Percentiles rank a stretch among this genome's conserved stretches.
These are phyloP conservation scores for Heliconius charithonia DNA, from an alignment of 2,888 invertebrate genomes.

Conservation along the genomic window DNA sequence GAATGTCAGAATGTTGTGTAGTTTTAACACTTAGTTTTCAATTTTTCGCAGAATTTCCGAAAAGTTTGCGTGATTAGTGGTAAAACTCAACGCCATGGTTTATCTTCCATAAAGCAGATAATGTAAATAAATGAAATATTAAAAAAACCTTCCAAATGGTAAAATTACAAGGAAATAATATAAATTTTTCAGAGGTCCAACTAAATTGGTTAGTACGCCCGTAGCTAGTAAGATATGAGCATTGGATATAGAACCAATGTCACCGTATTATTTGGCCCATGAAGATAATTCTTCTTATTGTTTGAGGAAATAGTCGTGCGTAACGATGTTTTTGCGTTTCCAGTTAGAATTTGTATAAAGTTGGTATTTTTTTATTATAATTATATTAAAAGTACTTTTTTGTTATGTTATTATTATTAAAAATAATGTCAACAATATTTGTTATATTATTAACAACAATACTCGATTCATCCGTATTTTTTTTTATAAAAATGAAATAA, in stretches of 20 bases:
- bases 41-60: not conserved
- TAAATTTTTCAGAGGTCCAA: slow-evolving; percentile 39
- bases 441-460: slow-evolving; percentile 2
- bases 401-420: not conserved
- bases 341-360: slow-evolving; percentile 1
- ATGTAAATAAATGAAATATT: too few species aligned
- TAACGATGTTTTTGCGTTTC: slow-evolving; percentile 41
- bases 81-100: not conserved
- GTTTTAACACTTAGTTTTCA: not conserved
- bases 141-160: not conserved
- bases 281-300: slow-evolving; percentile 63
- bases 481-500: not conserved
- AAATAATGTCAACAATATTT: slow-evolving; percentile 1
- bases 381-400: not conserved
- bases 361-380: not conserved
- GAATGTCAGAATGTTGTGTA: not conserved
- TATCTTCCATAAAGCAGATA: not conserved
- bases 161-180: slow-evolving; percentile 28
- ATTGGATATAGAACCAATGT: slow-evolving; percentile 79
- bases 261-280: slow-evolving; percentile 63
- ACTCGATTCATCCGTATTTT: not conserved
- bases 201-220: slow-evolving; percentile 53
- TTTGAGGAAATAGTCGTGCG: slow-evolving; percentile 53
- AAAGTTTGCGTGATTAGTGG: not conserved
- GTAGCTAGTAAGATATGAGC: slow-evolving; percentile 58